These are phyloP conservation scores for Yponomeuta cagnagella DNA, from an alignment of 2,888 invertebrate species.

Conservation along the genomic window DNA sequence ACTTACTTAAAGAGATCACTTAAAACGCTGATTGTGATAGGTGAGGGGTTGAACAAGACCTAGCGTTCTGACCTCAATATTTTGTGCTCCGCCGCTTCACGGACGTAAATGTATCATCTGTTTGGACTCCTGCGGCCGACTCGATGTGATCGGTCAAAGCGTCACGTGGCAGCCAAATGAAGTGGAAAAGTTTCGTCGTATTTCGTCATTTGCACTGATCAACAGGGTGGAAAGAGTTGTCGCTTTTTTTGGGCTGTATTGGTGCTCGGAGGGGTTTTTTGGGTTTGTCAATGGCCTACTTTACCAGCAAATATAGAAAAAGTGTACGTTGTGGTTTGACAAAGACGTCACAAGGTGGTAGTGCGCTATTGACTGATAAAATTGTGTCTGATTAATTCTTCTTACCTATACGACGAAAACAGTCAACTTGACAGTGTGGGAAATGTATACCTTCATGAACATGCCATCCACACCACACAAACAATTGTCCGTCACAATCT, in stretches of 20 bases:
- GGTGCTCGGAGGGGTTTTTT: neutral
- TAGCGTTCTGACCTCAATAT: neutral
- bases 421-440: too few relatives aligned
- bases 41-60: neutral
- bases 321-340: too few relatives aligned
- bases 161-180: constrained; percentile 51
- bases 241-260: neutral
- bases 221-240: constrained; percentile 20
- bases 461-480: too few relatives aligned
- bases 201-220: constrained; percentile 37
- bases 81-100: constrained; percentile 35
- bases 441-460: too few relatives aligned
- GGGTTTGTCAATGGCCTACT: neutral
- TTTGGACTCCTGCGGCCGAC: constrained; percentile 35
- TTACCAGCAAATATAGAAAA: too few relatives aligned
- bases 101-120: constrained; percentile 39
- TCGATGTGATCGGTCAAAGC: constrained; percentile 47
- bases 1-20: too few relatives aligned
- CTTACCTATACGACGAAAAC: too few relatives aligned
- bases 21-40: too few relatives aligned
- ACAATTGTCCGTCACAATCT: too few relatives aligned
- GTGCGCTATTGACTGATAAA: too few relatives aligned
- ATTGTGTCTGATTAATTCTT: too few relatives aligned
- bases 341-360: too few relatives aligned
- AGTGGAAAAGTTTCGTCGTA: constrained; percentile 28